Evolutionary conservation across 1,140 invertebrate genomes (phyloP), one percentile per base, ranked within the genome.

Genomic region (Drosophila oshimai): DNA sequence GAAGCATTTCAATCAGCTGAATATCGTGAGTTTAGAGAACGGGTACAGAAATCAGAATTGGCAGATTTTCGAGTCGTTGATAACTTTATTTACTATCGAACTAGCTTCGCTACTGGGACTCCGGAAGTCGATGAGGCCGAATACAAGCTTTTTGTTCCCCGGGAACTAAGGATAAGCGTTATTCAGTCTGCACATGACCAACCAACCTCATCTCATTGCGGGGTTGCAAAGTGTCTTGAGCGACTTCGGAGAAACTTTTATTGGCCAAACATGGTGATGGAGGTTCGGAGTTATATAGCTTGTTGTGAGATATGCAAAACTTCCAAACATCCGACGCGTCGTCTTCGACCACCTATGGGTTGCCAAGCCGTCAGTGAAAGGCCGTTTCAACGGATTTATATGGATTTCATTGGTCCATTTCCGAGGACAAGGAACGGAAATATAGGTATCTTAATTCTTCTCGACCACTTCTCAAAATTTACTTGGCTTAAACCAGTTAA

Each of bases 391-490:
- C 36, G 9, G 7, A 37, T 37, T 17, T 46, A 34, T 28, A n/a
- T 64, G 3, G 41, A 64, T 39, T 46, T 54, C 0, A 42, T 64
- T 31, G 50, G 50, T 37, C 50, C 50, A 18, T 64, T 36, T 28
- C 31, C 60, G n/a, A 41, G n/a, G n/a, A n/a, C n/a, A n/a, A n/a
- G n/a, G n/a, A n/a, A 28, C 12, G 41, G 41, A 28, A 20, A 46
- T 31, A 65, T 46, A 12, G 7, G 15, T 6, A 17, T 53, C n/a
- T n/a, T n/a, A n/a, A n/a, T n/a, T 22, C 22, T 42, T 6, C 12
- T 41, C 0, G 49, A 53, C 13, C 49, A 64, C 4, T 46, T 64
- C 7, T 44, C 60, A 1, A 53, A 42, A 44, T 64, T 64, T 44
- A n/a, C n/a, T n/a, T n/a, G 12, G 29, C 3, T 44, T 54, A 44